These are phyloP conservation scores for Euura lappo DNA, from an alignment of 1,140 invertebrate species.

Conservation along the genomic window DNA sequence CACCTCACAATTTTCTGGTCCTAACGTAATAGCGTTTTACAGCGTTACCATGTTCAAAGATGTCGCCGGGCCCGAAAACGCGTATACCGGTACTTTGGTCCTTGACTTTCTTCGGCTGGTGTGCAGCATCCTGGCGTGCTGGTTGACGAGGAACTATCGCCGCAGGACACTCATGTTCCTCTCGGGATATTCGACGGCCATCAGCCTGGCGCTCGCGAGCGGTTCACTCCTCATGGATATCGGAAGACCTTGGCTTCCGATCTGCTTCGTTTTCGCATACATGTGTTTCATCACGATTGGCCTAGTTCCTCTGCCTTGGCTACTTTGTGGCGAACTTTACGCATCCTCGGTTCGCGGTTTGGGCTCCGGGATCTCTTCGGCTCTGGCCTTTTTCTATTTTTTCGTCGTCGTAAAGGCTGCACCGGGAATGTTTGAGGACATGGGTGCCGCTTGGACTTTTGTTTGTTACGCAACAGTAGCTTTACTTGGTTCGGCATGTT, in stretches of 20 bases:
- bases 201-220: constrained; percentile 61
- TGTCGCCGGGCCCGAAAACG: constrained; percentile 61
- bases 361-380: constrained; percentile 68
- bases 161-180: constrained; percentile 64
- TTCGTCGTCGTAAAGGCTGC: constrained; percentile 77
- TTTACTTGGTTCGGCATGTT: constrained; percentile 67
- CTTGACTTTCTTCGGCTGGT: constrained; percentile 73
- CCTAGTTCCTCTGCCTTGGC: constrained; percentile 72
- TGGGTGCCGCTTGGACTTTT: constrained; percentile 70
- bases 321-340: constrained; percentile 71
- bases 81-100: constrained; percentile 67
- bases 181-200: constrained; percentile 64
- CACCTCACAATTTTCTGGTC: constrained; percentile 68
- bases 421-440: constrained; percentile 63
- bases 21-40: constrained; percentile 77
- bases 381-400: constrained; percentile 69
- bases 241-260: constrained; percentile 56
- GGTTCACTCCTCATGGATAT: constrained; percentile 45
- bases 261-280: constrained; percentile 63
- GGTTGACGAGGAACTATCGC: constrained; percentile 65
- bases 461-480: constrained; percentile 71
- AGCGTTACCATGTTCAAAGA: constrained; percentile 69
- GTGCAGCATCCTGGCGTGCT: constrained; percentile 64
- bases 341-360: constrained; percentile 63
- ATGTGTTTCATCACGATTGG: constrained; percentile 66